These are phyloP conservation scores for Phoxinus phoxinus DNA, from an alignment of 2,113 vertebrate species.

Conservation along the genomic window DNA sequence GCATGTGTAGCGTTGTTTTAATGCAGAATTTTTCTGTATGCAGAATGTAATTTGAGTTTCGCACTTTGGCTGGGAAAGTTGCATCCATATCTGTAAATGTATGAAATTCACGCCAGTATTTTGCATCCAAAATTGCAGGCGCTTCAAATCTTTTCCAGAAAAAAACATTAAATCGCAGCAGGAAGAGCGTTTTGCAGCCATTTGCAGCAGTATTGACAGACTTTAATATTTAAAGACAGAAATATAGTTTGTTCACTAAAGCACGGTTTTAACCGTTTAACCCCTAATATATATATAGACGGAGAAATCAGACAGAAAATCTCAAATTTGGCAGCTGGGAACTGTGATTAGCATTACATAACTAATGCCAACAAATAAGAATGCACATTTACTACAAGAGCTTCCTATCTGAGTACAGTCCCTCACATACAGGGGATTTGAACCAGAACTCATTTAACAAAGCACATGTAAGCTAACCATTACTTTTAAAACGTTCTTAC, in stretches of 20 bases:
- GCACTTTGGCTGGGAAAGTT: not conserved
- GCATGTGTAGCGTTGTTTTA: not conserved
- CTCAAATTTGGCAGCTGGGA: not conserved
- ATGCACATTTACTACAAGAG: slow-evolving; percentile 2
- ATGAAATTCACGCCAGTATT: not conserved
- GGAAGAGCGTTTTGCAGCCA: too few species aligned
- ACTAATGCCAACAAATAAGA: not conserved
- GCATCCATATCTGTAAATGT: not conserved
- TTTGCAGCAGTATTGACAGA: too few species aligned
- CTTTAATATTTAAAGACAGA: too few species aligned
- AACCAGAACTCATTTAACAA: not conserved
- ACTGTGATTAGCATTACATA: not conserved
- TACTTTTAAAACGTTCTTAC: not conserved
- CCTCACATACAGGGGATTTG: not conserved
- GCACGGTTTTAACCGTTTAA: not conserved
- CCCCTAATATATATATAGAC: not conserved
- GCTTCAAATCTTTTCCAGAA: not conserved
- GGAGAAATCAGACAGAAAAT: not conserved
- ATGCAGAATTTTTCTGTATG: too few species aligned
- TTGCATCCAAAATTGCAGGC: not conserved
- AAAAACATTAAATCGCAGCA: too few species aligned
- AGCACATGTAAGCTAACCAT: not conserved
- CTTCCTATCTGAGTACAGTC: not conserved
- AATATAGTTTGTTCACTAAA: not conserved
- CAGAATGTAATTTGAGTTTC: too few species aligned